A percentile compares a stretch with the other conserved stretches of the same genome.
Conservation (phyloP, 2,797 vertebrate genomes). For the Catamblyrhynchus diadema region DNA sequence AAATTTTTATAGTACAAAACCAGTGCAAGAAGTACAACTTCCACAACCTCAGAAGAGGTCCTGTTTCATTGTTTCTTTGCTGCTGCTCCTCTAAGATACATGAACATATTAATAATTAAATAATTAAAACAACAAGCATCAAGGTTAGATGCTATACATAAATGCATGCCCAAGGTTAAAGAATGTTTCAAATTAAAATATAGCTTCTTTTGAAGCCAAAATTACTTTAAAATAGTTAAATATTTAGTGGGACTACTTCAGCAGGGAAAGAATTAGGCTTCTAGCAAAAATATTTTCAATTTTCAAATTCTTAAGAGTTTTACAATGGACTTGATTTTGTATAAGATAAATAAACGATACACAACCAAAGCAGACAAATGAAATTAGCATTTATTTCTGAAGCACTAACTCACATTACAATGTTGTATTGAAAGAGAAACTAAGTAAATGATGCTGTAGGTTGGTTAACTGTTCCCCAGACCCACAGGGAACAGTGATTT, state of each 20-base stretch:
- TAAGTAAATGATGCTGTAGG: conserved; percentile 69
- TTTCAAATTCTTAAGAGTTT: background rate
- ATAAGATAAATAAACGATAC: conserved; percentile 6
- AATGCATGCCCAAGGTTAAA: background rate
- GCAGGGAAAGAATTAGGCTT: background rate
- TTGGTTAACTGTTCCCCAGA: conserved; percentile 66
- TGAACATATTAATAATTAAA: background rate
- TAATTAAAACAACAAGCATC: background rate
- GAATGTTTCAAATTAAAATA: background rate
- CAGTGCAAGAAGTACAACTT: background rate
- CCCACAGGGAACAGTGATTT: conserved; percentile 67
- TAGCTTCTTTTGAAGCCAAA: background rate
- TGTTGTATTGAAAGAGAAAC: conserved; percentile 74
- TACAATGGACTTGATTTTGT: background rate
- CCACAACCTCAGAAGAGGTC: background rate
- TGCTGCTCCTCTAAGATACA: background rate
- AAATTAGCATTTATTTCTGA: conserved; percentile 78
- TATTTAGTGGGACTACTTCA: background rate
- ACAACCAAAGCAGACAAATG: conserved; percentile 64
- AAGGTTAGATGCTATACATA: background rate
- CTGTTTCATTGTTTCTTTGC: background rate
- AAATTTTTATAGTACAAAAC: background rate
- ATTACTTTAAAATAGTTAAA: background rate
- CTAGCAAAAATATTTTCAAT: background rate
- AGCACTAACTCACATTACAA: conserved; percentile 78